Base-by-base conservation (phyloP, 2,888 invertebrate species). In the Pandemis corylana region DNA sequence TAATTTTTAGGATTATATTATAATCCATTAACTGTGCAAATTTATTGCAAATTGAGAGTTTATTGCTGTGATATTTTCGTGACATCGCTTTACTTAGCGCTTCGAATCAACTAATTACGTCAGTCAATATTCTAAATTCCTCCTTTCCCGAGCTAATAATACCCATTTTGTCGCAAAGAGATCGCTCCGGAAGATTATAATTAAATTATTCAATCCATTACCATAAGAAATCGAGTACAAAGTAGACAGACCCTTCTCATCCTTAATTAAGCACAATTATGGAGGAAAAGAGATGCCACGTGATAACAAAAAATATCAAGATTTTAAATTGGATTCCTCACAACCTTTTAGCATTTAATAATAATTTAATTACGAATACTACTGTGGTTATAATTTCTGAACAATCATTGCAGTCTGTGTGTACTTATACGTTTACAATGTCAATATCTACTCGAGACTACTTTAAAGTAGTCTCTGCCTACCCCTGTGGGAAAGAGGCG, bases 141-240 rank as follows among this genome's bases (percentile, higher is more conserved):
- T 44, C 49, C 71, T 67, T 67, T 46, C 28, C 41, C n/a, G 28
- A 64, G 41, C 41, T 68, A 62, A 65, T 59, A 69, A 56, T 63
- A 59, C 13, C 49, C 42, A 70, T 63, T 72, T 63, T 56, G 68
- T 72, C 63, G 68, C 61, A 70, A 62, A 51, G 53, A 15, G 53
- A 69, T 66, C 51, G 9, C 51, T 61, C 5, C 70, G 5, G 36
- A 36, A 65, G 56, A 9, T 42, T 69, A 61, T 66, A 66, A 74
- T 74, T 74, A 53, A 74, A 74, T 70, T 66, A 74, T 74, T 53
- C 51, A 62, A 62, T 66, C 66, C 66, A 70, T 74, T 74, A 70
- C 15, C 51, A 65, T 66, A 70, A 62, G 61, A 41, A 66, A 70
- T 74, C 42, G 72, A 63, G 53, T 53, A 28, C 44, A 63, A 63